These are phyloP conservation scores for Hyles euphorbiae DNA, from an alignment of 1,140 invertebrate species.

Conservation along the genomic window DNA sequence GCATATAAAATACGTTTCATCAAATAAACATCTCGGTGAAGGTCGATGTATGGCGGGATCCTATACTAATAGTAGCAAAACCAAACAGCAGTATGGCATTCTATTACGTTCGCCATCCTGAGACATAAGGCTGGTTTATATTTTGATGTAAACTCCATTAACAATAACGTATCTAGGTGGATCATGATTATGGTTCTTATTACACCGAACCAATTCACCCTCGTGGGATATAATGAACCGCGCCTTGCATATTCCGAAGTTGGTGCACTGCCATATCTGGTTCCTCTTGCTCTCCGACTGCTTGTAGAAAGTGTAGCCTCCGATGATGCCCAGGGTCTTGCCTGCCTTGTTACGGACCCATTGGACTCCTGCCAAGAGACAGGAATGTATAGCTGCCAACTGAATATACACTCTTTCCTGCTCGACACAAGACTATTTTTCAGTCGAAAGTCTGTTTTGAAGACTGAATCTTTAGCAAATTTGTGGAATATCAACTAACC, in stretches of 20 bases:
- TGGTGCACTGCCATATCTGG: constrained; percentile 4
- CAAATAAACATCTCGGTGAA: too few relatives aligned
- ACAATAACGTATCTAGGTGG: neutral
- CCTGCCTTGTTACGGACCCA: neutral
- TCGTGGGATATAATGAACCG: neutral
- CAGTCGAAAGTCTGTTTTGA: too few relatives aligned
- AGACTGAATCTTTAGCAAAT: too few relatives aligned
- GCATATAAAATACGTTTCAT: too few relatives aligned
- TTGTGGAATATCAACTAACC: too few relatives aligned
- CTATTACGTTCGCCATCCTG: too few relatives aligned
- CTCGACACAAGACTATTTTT: too few relatives aligned
- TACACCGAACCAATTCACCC: neutral
- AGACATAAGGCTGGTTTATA: neutral
- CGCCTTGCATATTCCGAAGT: constrained; percentile 4
- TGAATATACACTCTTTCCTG: too few relatives aligned
- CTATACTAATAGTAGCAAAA: too few relatives aligned
- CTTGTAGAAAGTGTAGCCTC: constrained; percentile 5
- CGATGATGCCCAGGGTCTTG: neutral
- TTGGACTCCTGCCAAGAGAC: neutral
- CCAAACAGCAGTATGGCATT: too few relatives aligned
- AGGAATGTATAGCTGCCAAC: neutral
- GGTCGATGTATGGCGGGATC: too few relatives aligned
- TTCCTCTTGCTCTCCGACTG: neutral
- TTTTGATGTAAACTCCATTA: constrained; percentile 8
- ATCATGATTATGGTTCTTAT: constrained; percentile 10